Percentiles rank a stretch among this genome's conserved stretches.
Conservation (phyloP, 2,113 vertebrate species). For the Podiceps cristatus region DNA sequence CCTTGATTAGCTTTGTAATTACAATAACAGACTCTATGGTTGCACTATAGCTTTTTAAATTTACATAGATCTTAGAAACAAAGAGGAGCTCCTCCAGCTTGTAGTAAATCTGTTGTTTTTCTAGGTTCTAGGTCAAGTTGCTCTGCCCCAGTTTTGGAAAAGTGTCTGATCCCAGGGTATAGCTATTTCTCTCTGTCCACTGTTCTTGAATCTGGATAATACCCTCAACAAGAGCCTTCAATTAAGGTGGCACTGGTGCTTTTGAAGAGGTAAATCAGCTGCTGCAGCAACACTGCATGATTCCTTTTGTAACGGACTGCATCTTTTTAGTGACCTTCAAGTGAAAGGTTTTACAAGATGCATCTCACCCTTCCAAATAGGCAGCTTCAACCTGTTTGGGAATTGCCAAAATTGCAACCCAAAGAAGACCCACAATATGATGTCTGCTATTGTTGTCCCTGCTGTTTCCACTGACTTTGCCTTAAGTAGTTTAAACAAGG, state of each 20-base stretch:
- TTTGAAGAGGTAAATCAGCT: constrained; percentile 52
- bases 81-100: not conserved
- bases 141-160: constrained; percentile 50
- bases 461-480: not conserved
- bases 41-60: not conserved
- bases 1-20: not conserved
- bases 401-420: not conserved
- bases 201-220: constrained; percentile 51
- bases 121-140: constrained; percentile 49
- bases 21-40: not conserved
- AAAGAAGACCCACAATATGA: not conserved
- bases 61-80: not conserved
- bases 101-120: constrained; percentile 48
- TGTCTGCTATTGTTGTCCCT: not conserved
- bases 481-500: not conserved
- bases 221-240: constrained; percentile 23
- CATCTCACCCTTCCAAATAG: not conserved
- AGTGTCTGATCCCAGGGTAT: constrained; percentile 29
- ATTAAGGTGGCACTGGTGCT: constrained; percentile 39
- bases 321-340: constrained; percentile 30
- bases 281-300: constrained; percentile 17
- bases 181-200: constrained; percentile 50
- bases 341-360: constrained; percentile 42
- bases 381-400: not conserved
- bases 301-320: not conserved